Evolutionary conservation across 2,797 vertebrate genomes (phyloP).

Genomic region (Pelodytes ibericus): DNA sequence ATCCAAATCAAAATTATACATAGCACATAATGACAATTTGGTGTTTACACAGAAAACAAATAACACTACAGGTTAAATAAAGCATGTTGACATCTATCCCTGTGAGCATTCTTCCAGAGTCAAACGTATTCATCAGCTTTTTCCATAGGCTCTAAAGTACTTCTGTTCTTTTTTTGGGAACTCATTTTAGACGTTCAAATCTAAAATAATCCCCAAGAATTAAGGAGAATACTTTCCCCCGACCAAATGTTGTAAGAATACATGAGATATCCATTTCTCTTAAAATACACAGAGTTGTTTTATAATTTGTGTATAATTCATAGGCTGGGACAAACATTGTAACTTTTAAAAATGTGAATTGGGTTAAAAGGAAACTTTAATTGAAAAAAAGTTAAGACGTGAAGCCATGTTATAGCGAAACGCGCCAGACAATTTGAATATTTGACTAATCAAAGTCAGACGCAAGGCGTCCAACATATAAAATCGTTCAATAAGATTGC

Average conservation of each 20-base stretch:
- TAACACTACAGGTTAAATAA: conserved; percentile 36
- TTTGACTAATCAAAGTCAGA: too few species aligned
- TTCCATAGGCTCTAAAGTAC: conserved; percentile 15
- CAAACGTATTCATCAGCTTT: conserved; percentile 23
- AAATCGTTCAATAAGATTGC: too few species aligned
- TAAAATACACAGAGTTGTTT: conserved; percentile 35
- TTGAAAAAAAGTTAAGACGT: too few species aligned
- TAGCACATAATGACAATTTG: conserved; percentile 15
- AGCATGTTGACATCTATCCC: conserved; percentile 15
- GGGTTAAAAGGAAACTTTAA: too few species aligned
- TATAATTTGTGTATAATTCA: conserved; percentile 40
- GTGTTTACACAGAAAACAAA: conserved; percentile 24
- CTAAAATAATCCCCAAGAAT: conserved; percentile 42
- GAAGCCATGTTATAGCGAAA: too few species aligned
- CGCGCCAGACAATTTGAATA: too few species aligned
- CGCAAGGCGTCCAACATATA: too few species aligned
- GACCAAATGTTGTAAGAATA: conserved; percentile 16
- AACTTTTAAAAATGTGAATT: not conserved
- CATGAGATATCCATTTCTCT: conserved; percentile 25
- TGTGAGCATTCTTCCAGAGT: conserved; percentile 8
- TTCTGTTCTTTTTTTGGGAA: not conserved
- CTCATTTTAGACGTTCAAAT: conserved; percentile 40
- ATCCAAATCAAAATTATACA: conserved; percentile 32
- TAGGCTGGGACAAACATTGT: conserved; percentile 10
- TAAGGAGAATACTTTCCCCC: conserved; percentile 23